Percentiles rank a stretch among this genome's conserved stretches.
These are phyloP conservation scores for Verasper variegatus DNA, from an alignment of 2,113 vertebrate genomes.

Conservation along the genomic window DNA sequence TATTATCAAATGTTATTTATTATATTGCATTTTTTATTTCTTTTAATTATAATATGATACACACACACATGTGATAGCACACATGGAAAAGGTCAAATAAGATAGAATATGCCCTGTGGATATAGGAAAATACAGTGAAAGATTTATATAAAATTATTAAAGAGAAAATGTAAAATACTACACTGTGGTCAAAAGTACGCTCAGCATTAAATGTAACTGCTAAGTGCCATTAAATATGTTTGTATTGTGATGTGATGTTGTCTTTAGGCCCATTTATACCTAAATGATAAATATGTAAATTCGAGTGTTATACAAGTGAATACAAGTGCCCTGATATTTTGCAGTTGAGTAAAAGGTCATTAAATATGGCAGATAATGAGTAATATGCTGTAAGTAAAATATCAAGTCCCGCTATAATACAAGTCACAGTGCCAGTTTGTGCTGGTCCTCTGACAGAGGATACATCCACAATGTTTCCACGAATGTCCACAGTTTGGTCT, in stretches of 20 bases:
- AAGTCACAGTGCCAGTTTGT: not conserved
- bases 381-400: conserved; percentile 54
- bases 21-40: not conserved
- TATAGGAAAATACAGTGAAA: conserved; percentile 20
- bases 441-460: not conserved
- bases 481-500: not conserved
- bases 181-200: not conserved
- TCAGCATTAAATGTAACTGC: not conserved
- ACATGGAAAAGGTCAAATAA: no score
- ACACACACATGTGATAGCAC: no score
- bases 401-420: conserved; percentile 30
- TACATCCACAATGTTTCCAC: not conserved
- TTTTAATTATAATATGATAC: not conserved
- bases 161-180: conserved; percentile 6
- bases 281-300: no score
- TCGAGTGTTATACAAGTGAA: no score
- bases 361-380: conserved; percentile 38
- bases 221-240: not conserved
- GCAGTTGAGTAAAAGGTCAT: conserved; percentile 16
- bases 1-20: not conserved
- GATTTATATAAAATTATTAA: conserved; percentile 21
- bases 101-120: no score
- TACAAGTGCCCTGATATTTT: conserved; percentile 56
- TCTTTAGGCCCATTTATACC: no score
- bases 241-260: not conserved